Conservation (phyloP, 2,113 vertebrate species). For the Alexandromys fortis region DNA sequence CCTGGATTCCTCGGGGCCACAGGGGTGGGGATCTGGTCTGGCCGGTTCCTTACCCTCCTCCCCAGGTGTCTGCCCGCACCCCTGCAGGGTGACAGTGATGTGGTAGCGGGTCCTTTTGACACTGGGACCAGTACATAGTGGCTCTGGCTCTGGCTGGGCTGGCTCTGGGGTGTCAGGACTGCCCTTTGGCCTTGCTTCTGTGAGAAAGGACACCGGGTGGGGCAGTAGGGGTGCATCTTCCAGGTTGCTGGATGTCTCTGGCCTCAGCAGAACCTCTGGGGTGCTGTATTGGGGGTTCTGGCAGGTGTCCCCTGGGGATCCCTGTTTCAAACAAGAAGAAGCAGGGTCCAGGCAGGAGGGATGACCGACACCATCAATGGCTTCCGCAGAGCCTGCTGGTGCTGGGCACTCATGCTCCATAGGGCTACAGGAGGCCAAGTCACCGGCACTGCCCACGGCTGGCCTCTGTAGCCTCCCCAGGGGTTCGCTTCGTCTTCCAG, state of each 20-base stretch:
- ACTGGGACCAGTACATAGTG: background rate
- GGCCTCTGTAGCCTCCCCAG: constrained; percentile 78
- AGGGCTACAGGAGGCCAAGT: constrained; percentile 58
- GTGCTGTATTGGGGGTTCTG: background rate
- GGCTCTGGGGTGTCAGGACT: background rate
- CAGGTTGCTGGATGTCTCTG: background rate
- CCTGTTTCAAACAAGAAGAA: background rate
- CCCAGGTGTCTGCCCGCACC: constrained; percentile 34
- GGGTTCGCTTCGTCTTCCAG: background rate
- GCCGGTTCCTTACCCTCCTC: constrained; percentile 80
- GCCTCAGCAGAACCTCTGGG: background rate
- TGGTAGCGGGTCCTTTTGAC: constrained; percentile 71
- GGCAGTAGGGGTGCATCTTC: background rate
- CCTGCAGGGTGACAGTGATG: constrained; percentile 74
- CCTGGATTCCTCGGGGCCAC: constrained; percentile 86
- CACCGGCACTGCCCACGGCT: constrained; percentile 77
- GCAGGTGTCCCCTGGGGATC: background rate
- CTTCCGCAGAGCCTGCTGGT: background rate
- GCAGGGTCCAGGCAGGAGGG: background rate
- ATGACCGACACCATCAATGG: background rate
- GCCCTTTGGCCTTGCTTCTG: constrained; percentile 66
- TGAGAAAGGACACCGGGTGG: background rate
- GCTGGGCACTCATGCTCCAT: fast-evolving
- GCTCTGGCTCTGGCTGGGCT: background rate
- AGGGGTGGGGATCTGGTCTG: constrained; percentile 85